Percentiles rank a stretch among this genome's conserved stretches.
Conservation (phyloP, 1,140 invertebrate species). For the Phocides pigmalion region DNA sequence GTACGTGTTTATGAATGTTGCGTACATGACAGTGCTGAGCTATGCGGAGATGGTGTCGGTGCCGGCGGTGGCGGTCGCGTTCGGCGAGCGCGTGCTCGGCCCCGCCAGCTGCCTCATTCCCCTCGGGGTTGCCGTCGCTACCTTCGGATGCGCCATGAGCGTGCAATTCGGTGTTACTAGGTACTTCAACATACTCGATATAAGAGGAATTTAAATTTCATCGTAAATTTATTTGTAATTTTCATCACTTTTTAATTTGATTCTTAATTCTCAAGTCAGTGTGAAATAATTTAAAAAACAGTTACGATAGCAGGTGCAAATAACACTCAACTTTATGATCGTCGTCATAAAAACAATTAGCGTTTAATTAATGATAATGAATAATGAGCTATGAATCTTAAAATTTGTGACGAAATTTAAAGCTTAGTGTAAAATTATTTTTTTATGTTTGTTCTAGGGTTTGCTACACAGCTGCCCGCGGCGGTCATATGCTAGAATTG, state of each 20-base stretch:
- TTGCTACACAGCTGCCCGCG: conserved; percentile 94
- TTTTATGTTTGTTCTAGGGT: conserved; percentile 84
- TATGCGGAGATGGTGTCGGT: conserved; percentile 91
- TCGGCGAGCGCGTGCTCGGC: conserved; percentile 87
- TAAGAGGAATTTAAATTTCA: too few species aligned
- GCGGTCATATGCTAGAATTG: conserved; percentile 93
- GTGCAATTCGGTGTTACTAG: conserved; percentile 90
- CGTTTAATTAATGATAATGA: too few species aligned
- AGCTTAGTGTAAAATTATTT: conserved; percentile 2
- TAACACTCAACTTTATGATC: too few species aligned
- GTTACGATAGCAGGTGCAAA: too few species aligned
- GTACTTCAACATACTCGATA: conserved; percentile 47
- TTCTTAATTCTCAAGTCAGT: too few species aligned
- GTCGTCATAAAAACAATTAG: too few species aligned
- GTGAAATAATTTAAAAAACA: too few species aligned
- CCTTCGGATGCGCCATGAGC: conserved; percentile 90
- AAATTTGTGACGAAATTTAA: too few species aligned
- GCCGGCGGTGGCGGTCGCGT: conserved; percentile 93
- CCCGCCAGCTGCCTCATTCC: conserved; percentile 87
- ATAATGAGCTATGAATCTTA: too few species aligned
- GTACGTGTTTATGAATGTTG: conserved; percentile 96
- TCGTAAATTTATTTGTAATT: too few species aligned
- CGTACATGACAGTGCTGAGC: conserved; percentile 95
- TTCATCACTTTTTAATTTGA: too few species aligned
- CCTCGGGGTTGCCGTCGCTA: conserved; percentile 89